Conservation (phyloP, 2,797 vertebrate genomes). For the Chromis chromis region DNA sequence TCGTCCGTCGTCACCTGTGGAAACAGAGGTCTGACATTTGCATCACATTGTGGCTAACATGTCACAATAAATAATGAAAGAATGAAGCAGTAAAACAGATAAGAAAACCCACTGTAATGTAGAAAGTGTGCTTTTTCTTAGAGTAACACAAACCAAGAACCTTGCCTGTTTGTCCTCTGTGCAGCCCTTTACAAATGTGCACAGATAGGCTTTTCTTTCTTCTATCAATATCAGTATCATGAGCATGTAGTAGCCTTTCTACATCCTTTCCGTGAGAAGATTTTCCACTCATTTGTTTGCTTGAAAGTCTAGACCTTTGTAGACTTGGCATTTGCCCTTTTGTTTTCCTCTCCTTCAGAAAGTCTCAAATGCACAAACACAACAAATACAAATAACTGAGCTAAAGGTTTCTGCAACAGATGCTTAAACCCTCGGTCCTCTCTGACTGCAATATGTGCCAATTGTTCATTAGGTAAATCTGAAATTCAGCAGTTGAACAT, state of each 20-base stretch:
- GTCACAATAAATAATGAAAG: slow-evolving; percentile 4
- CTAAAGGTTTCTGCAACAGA: background rate
- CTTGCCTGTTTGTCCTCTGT: slow-evolving; percentile 15
- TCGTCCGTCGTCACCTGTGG: slow-evolving; percentile 63
- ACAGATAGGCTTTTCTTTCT: slow-evolving; percentile 7
- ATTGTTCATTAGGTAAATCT: slow-evolving; percentile 6
- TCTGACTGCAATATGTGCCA: background rate
- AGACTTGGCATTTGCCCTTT: slow-evolving; percentile 5
- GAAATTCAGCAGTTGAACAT: slow-evolving; percentile 3
- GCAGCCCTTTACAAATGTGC: slow-evolving; percentile 20
- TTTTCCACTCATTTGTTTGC: slow-evolving; percentile 10
- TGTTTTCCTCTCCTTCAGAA: slow-evolving; percentile 14
- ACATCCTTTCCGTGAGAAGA: background rate
- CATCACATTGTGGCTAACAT: slow-evolving; percentile 35
- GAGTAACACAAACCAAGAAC: background rate
- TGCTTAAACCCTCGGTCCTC: background rate
- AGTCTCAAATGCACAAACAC: background rate
- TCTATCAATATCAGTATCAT: background rate
- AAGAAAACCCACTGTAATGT: background rate
- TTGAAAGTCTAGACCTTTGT: background rate
- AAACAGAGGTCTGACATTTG: slow-evolving; percentile 42
- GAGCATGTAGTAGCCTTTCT: background rate
- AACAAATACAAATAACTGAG: background rate
- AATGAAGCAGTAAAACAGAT: background rate
- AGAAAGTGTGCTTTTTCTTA: background rate